Evolutionary conservation across 1,140 invertebrate genomes (phyloP), one percentile per base, ranked within the genome.

Genomic region (Ceratitis capitata): DNA sequence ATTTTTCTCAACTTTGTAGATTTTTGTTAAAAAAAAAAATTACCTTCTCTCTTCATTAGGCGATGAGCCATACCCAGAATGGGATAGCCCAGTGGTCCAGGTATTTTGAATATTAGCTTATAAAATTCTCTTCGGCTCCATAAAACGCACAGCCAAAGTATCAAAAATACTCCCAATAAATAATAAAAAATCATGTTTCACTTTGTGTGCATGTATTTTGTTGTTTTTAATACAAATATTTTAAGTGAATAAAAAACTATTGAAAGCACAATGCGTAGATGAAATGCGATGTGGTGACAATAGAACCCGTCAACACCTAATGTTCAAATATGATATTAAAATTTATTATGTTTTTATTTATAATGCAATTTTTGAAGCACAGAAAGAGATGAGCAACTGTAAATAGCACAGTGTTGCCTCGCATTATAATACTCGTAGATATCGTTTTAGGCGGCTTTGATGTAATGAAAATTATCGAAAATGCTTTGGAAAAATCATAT

Each of bases 41-140:
- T 85, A 91, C 90, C 88, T 91, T 91, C 89, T 23, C 89, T 86
- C 4, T 84, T 78, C n/a, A 85, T 61, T 26, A 91, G 69, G 84
- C 87, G 87, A 16, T 88, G 87, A 0, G 88, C 88, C 88, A 90
- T 91, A 45, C 91, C 91, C 16, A 92, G 2, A 5, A 92, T 53
- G 2, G 91, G 91, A 86, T 88, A 89, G 42, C 90, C 88, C 12
- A 88, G 29, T 12, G 90, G 91, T 0, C 91, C 91, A 4, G 90
- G 88, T 7, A 92, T 86, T 74, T 91, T 89, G 0, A 88, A 85
- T 0, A 87, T 87, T 19, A 91, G 69, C 4, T 88, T 32, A 74
- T 92, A 92, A 83, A 87, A 91, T 82, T 88, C 86, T 6, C 91
- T 87, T 1, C 91, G 87, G 39, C 86, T 88, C 91, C 91, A 92